These are phyloP conservation scores for Anabas testudineus DNA, from an alignment of 2,797 vertebrate species.

Conservation along the genomic window DNA sequence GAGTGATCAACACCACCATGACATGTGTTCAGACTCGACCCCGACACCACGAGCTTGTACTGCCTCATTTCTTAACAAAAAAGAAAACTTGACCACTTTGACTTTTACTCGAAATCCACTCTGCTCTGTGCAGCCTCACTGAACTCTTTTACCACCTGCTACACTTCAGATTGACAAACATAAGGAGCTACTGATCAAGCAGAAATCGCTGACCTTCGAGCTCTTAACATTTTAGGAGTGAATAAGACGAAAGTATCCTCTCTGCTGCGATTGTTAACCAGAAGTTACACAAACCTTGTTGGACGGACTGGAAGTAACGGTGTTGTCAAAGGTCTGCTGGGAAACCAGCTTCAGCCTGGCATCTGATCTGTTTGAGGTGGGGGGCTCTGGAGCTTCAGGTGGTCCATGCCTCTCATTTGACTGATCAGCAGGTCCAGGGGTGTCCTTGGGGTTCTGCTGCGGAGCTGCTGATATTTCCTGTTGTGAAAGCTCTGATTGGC, in stretches of 20 bases:
- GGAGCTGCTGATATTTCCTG: slow-evolving; percentile 35
- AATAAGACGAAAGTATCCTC: too few relatives aligned
- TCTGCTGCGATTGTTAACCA: not conserved
- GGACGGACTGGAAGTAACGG: slow-evolving; percentile 54
- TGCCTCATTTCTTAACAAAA: too few relatives aligned
- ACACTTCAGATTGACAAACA: too few relatives aligned
- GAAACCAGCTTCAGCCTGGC: slow-evolving; percentile 61
- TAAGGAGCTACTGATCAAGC: too few relatives aligned
- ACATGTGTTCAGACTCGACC: not conserved
- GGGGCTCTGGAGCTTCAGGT: slow-evolving; percentile 72
- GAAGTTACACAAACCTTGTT: slow-evolving; percentile 70
- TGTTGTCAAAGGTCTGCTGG: slow-evolving; percentile 68
- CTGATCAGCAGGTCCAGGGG: slow-evolving; percentile 26
- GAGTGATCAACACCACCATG: slow-evolving; percentile 14
- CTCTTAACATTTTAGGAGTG: too few relatives aligned
- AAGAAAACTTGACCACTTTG: too few relatives aligned
- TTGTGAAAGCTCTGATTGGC: slow-evolving; percentile 56
- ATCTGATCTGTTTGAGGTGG: slow-evolving; percentile 67
- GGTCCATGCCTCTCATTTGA: slow-evolving; percentile 26
- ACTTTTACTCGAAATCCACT: too few relatives aligned
- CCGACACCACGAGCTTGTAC: not conserved
- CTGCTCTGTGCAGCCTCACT: too few relatives aligned
- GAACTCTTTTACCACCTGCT: too few relatives aligned
- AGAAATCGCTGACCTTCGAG: too few relatives aligned
- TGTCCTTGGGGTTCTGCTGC: slow-evolving; percentile 24